A percentile compares a stretch with the other conserved stretches of the same genome.
Evolutionary conservation across 2,888 invertebrate species (phyloP).

Genomic region (Clostera curtula): DNA sequence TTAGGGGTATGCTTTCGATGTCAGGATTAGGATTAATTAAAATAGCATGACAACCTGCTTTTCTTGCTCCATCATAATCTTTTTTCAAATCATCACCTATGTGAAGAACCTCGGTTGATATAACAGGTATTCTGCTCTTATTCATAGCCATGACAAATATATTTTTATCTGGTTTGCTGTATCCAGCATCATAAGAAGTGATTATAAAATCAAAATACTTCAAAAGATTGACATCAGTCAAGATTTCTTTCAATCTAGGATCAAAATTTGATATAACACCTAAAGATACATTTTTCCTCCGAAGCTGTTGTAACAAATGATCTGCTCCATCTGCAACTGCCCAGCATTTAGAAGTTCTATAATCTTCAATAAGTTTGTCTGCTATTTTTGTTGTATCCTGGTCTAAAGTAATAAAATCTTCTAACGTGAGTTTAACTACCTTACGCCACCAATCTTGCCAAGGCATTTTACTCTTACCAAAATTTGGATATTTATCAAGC

Average conservation of each 20-base stretch:
- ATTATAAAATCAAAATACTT: conserved; percentile 87
- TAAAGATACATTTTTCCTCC: conserved; percentile 57
- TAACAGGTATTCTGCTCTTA: conserved; percentile 48
- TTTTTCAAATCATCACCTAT: conserved; percentile 85
- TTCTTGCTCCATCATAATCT: conserved; percentile 86
- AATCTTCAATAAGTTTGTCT: conserved; percentile 78
- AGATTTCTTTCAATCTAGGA: conserved; percentile 81
- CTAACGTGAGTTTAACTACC: conserved; percentile 79
- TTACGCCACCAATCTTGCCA: conserved; percentile 91
- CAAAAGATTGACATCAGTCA: conserved; percentile 78
- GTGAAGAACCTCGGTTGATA: conserved; percentile 82
- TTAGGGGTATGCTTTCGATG: conserved; percentile 23
- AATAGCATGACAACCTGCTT: conserved; percentile 84
- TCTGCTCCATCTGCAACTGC: conserved; percentile 76
- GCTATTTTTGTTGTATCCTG: conserved; percentile 57
- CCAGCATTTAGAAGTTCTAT: conserved; percentile 84
- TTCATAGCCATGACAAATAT: conserved; percentile 82
- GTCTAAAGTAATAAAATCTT: conserved; percentile 52
- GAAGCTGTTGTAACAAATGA: conserved; percentile 78
- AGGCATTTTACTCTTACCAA: conserved; percentile 80
- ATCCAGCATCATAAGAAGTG: conserved; percentile 83
- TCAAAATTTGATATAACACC: conserved; percentile 94
- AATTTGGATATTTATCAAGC: conserved; percentile 84
- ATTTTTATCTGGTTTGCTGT: conserved; percentile 82
- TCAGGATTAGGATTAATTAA: conserved; percentile 28